Base-by-base conservation (phyloP, 2,888 invertebrate genomes). In the Cyaniris semiargus region DNA sequence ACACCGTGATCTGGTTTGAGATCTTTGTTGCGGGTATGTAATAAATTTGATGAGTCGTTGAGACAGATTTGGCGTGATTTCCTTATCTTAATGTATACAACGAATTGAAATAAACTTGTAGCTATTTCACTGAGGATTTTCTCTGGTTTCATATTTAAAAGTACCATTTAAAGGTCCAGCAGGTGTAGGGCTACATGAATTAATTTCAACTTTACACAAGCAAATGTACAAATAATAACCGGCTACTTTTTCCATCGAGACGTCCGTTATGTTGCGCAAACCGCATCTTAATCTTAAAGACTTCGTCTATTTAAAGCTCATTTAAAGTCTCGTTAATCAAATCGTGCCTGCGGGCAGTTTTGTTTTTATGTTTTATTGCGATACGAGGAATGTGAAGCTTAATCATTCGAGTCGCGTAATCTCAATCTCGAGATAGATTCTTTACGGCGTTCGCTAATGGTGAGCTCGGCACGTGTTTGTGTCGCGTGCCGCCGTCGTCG, bases 401-500 rank as follows among this genome's bases (percentile, higher is more conserved):
- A 79, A 66, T 80, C 78, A 78, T 79, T 80, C 78, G 58, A 79
- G 77, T 78, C 79, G 78, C 79, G 79, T 79, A 80, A 82, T 83
- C 81, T 82, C 60, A 78, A 81, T 80, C 80, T 81, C 31, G 77
- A 80, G 79, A 81, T 81, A 81, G 81, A 80, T 83, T 81, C 79
- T 81, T 76, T 81, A 81, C 79, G 78, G 78, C 76, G 80, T 79
- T 79, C 79, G 80, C 81, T 83, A 85, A 84, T 83, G 79, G 81
- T 81, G 79, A 81, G 81, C 78, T 81, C 81, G 84, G 83, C 85
- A 83, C 84, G 84, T 84, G 84, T 81, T 83, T 79, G 76, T 86
- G 93, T 92, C 93, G 92, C 93, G 93, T 92, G 93, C 91, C 91
- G 86, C 82, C 84, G 85, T 84, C 85, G 84, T 82, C 82, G 81